phyloP scores from a whole-genome alignment of 2,797 vertebrate species.

The Danio aesculapii region DNA sequence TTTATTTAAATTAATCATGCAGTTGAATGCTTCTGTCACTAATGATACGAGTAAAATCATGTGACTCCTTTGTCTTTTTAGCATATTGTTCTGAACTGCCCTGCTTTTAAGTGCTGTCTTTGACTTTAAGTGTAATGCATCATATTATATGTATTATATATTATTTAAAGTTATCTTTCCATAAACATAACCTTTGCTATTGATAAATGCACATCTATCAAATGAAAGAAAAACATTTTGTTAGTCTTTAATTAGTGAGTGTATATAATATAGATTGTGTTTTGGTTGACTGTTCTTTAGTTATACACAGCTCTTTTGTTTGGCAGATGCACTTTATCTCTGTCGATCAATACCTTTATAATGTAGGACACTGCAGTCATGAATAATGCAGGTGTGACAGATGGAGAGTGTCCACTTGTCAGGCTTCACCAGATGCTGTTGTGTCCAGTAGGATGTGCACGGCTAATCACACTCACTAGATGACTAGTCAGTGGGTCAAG shows the following conservation, averaged over 20 bases:
- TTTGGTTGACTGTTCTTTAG: background rate
- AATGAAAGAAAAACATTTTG: too few species aligned
- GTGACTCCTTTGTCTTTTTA: too few species aligned
- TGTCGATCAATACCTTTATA: background rate
- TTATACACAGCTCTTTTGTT: background rate
- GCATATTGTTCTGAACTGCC: too few species aligned
- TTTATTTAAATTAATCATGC: too few species aligned
- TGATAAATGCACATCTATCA: too few species aligned
- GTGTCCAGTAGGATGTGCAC: background rate
- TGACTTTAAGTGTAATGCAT: too few species aligned
- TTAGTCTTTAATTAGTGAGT: background rate
- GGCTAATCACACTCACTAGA: background rate
- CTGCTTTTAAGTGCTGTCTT: too few species aligned
- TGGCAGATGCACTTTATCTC: background rate
- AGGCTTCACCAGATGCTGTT: slow-evolving; percentile 10
- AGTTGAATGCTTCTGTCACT: too few species aligned
- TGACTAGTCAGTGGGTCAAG: background rate
- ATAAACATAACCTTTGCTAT: too few species aligned
- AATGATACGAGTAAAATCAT: too few species aligned
- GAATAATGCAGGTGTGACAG: slow-evolving; percentile 46
- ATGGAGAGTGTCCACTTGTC: slow-evolving; percentile 14
- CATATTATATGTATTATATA: too few species aligned
- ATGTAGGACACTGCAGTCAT: slow-evolving; percentile 5
- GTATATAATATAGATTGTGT: background rate
- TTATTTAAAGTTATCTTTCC: too few species aligned